A percentile compares a stretch with the other conserved stretches of the same genome.
Evolutionary conservation across 2,797 vertebrate species (phyloP).

Genomic region (Sebastes vulpes): DNA sequence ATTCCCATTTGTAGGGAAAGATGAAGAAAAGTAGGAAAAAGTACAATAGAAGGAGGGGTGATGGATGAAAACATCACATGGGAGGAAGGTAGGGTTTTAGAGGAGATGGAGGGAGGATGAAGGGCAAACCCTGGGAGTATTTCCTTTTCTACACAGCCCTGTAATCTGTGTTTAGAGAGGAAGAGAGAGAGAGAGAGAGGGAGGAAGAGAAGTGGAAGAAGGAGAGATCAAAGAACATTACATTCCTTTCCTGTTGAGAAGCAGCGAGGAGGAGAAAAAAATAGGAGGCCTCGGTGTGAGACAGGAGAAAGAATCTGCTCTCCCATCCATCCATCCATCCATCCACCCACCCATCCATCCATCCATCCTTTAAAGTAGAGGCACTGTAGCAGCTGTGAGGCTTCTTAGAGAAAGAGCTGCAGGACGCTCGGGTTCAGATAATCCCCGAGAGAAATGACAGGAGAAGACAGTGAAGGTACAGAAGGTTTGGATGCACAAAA

Average conservation of each 20-base stretch:
- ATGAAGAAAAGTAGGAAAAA: neutral
- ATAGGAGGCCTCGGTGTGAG: neutral
- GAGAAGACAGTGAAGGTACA: slow-evolving; percentile 5
- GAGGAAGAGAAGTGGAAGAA: slow-evolving; percentile 17
- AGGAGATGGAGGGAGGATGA: slow-evolving; percentile 12
- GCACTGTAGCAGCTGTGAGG: slow-evolving; percentile 19
- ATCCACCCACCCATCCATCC: neutral
- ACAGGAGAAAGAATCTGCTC: slow-evolving; percentile 9
- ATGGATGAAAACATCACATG: slow-evolving; percentile 26
- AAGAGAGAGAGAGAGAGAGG: neutral
- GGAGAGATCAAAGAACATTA: slow-evolving; percentile 48
- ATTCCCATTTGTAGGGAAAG: neutral
- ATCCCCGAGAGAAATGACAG: slow-evolving; percentile 38
- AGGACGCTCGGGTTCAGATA: slow-evolving; percentile 31
- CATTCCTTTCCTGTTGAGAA: slow-evolving; percentile 35
- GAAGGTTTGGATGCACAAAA: neutral
- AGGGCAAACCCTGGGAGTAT: slow-evolving; percentile 30
- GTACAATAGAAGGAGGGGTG: neutral
- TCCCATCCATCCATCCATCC: neutral
- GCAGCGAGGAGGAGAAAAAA: slow-evolving; percentile 14
- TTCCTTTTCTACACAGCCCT: neutral
- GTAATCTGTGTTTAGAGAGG: slow-evolving; percentile 36
- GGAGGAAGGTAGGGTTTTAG: neutral
- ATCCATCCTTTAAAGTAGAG: slow-evolving; percentile 25
- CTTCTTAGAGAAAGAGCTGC: slow-evolving; percentile 39